These are phyloP conservation scores for Cartodere bifasciata DNA, from an alignment of 2,888 invertebrate genomes.

Conservation along the genomic window DNA sequence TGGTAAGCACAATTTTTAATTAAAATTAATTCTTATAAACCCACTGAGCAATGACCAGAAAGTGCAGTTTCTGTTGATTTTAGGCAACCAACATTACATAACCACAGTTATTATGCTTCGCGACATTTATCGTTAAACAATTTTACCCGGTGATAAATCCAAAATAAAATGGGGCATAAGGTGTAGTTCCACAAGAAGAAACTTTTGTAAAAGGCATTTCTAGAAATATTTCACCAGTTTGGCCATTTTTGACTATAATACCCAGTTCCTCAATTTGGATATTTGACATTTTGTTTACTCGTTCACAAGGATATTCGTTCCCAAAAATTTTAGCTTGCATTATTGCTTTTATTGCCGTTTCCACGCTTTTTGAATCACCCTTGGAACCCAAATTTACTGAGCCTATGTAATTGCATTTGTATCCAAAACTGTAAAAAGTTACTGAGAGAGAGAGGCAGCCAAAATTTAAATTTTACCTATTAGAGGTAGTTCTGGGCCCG, in stretches of 20 bases:
- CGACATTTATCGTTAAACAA: slow-evolving; percentile 1
- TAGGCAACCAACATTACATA: too few relatives aligned
- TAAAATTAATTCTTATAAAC: background rate
- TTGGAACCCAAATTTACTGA: slow-evolving; percentile 34
- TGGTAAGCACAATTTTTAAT: background rate
- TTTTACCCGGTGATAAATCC: slow-evolving; percentile 50
- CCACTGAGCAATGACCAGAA: background rate
- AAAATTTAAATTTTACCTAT: slow-evolving; percentile 2
- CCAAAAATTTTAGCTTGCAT: slow-evolving; percentile 14
- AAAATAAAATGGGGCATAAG: slow-evolving; percentile 41
- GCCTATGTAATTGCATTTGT: slow-evolving; percentile 37
- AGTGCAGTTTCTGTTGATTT: background rate
- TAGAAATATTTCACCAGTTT: slow-evolving; percentile 29
- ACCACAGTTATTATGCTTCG: background rate
- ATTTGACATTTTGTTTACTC: slow-evolving; percentile 27
- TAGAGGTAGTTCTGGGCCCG: slow-evolving; percentile 1
- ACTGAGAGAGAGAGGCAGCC: background rate
- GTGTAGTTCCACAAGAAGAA: slow-evolving; percentile 47
- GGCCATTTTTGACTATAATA: slow-evolving; percentile 33
- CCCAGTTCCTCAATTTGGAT: slow-evolving; percentile 43
- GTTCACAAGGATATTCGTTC: slow-evolving; percentile 10
- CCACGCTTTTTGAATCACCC: slow-evolving; percentile 42
- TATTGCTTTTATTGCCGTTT: slow-evolving; percentile 34
- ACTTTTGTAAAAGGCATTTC: slow-evolving; percentile 46
- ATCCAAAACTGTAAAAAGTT: slow-evolving; percentile 28